phyloP scores from a whole-genome alignment of 2,888 invertebrate genomes.

The Caenorhabditis imperialis region DNA sequence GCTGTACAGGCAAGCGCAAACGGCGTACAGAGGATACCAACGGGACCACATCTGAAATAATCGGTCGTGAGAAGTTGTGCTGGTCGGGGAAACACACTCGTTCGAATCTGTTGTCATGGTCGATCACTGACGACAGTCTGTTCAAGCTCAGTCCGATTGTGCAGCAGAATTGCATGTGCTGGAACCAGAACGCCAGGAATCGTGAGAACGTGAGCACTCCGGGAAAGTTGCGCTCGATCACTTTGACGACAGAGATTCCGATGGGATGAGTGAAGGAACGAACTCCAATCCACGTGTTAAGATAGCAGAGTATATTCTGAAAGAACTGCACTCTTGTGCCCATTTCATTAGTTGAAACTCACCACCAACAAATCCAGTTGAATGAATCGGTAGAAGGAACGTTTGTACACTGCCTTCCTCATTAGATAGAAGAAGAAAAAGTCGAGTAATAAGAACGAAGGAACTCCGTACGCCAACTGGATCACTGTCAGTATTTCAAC shows the following conservation, averaged over 20 bases:
- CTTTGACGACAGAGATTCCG: slow-evolving; percentile 5
- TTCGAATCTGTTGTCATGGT: too few relatives aligned
- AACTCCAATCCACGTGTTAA: slow-evolving; percentile 22
- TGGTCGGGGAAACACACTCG: too few relatives aligned
- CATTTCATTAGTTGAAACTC: too few relatives aligned
- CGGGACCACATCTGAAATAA: too few relatives aligned
- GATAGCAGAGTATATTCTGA: slow-evolving; percentile 19
- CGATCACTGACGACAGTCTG: too few relatives aligned
- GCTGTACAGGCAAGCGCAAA: too few relatives aligned
- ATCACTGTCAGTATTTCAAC: slow-evolving; percentile 3
- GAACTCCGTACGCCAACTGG: neutral
- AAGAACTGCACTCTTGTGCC: too few relatives aligned
- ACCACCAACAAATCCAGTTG: neutral
- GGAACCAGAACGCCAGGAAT: slow-evolving; percentile 15
- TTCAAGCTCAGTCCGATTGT: too few relatives aligned
- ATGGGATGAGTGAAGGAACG: slow-evolving; percentile 5
- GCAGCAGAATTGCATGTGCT: slow-evolving; percentile 41
- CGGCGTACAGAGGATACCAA: too few relatives aligned
- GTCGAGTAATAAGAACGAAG: neutral
- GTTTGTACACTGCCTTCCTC: neutral
- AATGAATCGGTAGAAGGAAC: neutral
- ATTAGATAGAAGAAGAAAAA: neutral
- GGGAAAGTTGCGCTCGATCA: neutral
- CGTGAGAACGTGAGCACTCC: neutral
- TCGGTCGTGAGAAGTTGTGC: too few relatives aligned